Base-by-base conservation (phyloP, 1,140 invertebrate genomes). In the Halictus rubicundus region DNA sequence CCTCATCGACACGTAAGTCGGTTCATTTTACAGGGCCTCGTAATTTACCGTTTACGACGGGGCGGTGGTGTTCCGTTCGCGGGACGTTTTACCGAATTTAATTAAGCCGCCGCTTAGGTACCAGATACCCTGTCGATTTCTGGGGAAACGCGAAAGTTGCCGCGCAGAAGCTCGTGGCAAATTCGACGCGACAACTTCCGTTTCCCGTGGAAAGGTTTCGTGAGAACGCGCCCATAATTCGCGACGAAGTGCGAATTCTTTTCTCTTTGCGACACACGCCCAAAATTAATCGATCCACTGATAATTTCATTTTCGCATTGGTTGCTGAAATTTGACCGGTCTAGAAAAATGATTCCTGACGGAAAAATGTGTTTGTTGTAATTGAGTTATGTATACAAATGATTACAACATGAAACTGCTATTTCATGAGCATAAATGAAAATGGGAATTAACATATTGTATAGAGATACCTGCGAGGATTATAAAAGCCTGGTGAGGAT, bases 31-130 rank as follows among this genome's bases (percentile, higher is more conserved):
- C 60, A 54, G 23, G 23, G 10, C 25, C 7, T 72, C 76, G 76
- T 78, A 78, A 78, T 78, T 78, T 49, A 72, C 49, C 60, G 23
- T 78, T 78, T 78, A 78, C 76, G 76, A 78, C 60, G 23, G 37
- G 6, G 42, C 49, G 25, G 32, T 10, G 27, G 19, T 9, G 16
- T 8, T 19, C 27, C 59, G 57, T 52, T 46, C 64, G 19, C 60
- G 37, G 32, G 46, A 46, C 68, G 12, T 54, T 72, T 78, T 78
- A 72, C 64, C 69, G 68, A 72, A 78, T 78, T 78, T 78, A 78
- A 78, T 78, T 78, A 78, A 78, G 68, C 71, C 32, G 54, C 68
- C 9, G 21, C 74, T 32, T 32, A 32, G 54, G n/a, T 42, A 12
- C 42, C 27, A 32, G 59, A 71, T 78, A 19, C 42, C 42, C 46